Conservation (phyloP, 2,113 vertebrate species). For the Centrocercus urophasianus region DNA sequence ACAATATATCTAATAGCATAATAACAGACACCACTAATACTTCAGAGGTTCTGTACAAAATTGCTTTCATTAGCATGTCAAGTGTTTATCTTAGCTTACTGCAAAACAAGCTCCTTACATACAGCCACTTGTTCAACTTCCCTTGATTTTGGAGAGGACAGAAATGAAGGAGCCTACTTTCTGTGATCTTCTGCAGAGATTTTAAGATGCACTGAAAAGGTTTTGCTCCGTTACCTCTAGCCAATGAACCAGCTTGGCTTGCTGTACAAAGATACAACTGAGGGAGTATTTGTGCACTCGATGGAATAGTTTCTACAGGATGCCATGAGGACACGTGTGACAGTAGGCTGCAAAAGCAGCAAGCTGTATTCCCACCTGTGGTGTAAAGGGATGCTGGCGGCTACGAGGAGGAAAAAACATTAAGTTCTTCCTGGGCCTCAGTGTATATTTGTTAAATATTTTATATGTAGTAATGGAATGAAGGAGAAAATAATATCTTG, state of each 20-base stretch:
- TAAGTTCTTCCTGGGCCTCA: neutral
- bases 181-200: slow-evolving; percentile 9
- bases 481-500: neutral
- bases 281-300: slow-evolving; percentile 24
- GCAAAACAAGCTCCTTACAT: slow-evolving; percentile 29
- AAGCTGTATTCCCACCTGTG: neutral
- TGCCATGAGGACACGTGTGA: neutral
- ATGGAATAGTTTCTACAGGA: slow-evolving; percentile 16
- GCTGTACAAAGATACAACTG: slow-evolving; percentile 16
- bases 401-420: neutral
- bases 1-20: slow-evolving; percentile 50
- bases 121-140: slow-evolving; percentile 2
- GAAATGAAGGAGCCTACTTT: neutral
- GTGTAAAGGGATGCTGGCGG: neutral
- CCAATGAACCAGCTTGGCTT: neutral
- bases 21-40: slow-evolving; percentile 64
- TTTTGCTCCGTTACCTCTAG: slow-evolving; percentile 26
- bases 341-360: neutral
- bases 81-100: slow-evolving; percentile 57
- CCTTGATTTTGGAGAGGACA: slow-evolving; percentile 40
- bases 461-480: neutral
- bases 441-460: neutral
- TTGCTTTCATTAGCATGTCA: slow-evolving; percentile 59
- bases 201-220: slow-evolving; percentile 28
- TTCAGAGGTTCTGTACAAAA: slow-evolving; percentile 23